Percentiles rank a stretch among this genome's conserved stretches.
These are phyloP conservation scores for Rhyzopertha dominica DNA, from an alignment of 1,140 invertebrate genomes.

Conservation along the genomic window DNA sequence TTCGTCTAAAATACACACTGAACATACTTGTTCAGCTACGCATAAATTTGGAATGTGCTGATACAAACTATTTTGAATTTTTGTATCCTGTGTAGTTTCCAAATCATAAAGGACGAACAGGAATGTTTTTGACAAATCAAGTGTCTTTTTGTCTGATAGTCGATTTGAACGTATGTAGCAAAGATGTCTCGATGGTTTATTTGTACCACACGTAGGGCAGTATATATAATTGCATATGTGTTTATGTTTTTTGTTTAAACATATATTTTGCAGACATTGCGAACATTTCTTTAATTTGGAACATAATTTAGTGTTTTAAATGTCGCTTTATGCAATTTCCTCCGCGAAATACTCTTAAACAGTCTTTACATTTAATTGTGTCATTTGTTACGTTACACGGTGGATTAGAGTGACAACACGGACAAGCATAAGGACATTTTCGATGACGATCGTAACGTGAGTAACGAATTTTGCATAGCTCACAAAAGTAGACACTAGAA, in stretches of 20 bases:
- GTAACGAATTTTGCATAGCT: background rate
- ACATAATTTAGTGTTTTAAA: background rate
- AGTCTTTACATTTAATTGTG: background rate
- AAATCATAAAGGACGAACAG: slow-evolving; percentile 17
- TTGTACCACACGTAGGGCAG: slow-evolving; percentile 10
- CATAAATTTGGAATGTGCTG: background rate
- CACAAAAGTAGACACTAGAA: background rate
- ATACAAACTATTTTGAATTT: background rate
- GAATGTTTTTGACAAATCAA: too few species aligned
- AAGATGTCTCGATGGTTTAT: slow-evolving; percentile 10
- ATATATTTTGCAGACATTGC: background rate
- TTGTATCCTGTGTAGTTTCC: background rate
- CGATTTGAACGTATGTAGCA: slow-evolving; percentile 15
- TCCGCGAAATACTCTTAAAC: background rate
- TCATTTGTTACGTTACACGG: too few species aligned
- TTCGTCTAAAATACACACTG: background rate
- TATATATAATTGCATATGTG: too few species aligned
- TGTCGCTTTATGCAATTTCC: background rate
- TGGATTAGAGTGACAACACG: background rate
- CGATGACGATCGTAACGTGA: background rate
- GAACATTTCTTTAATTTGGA: background rate
- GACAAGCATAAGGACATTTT: background rate
- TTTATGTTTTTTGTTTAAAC: too few species aligned
- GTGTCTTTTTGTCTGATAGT: slow-evolving; percentile 6
- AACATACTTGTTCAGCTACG: background rate